Conservation (phyloP, 2,888 invertebrate species). For the Monoplex corrugatus region DNA sequence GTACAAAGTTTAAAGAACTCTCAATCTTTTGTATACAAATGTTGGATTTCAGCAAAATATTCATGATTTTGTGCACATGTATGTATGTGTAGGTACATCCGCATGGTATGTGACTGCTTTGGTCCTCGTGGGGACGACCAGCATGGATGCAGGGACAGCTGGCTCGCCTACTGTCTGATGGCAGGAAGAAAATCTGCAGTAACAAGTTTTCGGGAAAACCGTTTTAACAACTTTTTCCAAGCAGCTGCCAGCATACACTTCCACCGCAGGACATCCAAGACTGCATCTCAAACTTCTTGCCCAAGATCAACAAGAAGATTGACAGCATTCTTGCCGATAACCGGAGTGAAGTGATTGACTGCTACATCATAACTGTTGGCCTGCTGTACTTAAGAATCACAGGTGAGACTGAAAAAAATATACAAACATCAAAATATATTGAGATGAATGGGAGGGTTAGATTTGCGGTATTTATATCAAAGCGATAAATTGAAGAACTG, state of each 20-base stretch:
- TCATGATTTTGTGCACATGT: no score
- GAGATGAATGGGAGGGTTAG: no score
- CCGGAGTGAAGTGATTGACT: background rate
- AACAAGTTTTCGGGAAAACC: constrained; percentile 14
- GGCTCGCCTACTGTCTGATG: background rate
- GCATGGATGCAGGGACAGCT: background rate
- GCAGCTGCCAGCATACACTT: background rate
- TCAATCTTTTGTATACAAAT: no score
- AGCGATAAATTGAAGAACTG: no score
- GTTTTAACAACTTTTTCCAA: constrained; percentile 14
- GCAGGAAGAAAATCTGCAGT: constrained; percentile 10
- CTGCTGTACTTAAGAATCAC: constrained; percentile 26
- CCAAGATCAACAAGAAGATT: background rate
- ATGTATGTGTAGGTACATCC: constrained; percentile 20
- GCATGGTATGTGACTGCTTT: background rate
- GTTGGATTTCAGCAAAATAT: no score
- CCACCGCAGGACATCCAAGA: constrained; percentile 5
- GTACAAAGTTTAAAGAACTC: no score
- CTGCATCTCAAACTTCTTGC: background rate
- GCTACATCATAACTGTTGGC: constrained; percentile 30
- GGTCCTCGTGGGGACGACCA: constrained; percentile 9
- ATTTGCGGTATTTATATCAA: no score
- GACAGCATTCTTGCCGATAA: background rate
- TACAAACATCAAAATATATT: no score
- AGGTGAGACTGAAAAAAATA: no score